A percentile compares a stretch with the other conserved stretches of the same genome.
phyloP scores from a whole-genome alignment of 2,888 invertebrate species.

The Hybos culiciformis region DNA sequence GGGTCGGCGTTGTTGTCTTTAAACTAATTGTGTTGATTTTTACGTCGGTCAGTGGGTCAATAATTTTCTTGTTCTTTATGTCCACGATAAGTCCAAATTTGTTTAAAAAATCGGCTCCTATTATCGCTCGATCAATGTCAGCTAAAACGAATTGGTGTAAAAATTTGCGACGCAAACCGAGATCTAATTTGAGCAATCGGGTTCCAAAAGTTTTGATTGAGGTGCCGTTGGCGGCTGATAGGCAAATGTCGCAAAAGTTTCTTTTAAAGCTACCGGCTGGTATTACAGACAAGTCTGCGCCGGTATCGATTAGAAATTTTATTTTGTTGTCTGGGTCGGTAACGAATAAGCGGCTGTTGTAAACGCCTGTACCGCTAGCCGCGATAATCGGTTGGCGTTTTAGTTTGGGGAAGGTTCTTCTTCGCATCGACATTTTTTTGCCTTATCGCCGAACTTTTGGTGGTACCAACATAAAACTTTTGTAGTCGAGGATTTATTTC shows the following conservation, averaged over 20 bases:
- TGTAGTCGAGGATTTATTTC: too few relatives aligned
- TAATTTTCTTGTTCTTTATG: background rate
- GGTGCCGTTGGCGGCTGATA: background rate
- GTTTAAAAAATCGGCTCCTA: constrained; percentile 11
- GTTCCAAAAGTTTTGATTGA: background rate
- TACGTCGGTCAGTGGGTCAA: background rate
- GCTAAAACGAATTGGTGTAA: constrained; percentile 1
- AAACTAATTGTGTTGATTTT: background rate
- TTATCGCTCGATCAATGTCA: constrained; percentile 9
- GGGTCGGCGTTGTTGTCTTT: background rate
- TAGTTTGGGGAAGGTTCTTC: background rate
- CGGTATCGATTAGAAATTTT: background rate
- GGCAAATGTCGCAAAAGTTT: background rate
- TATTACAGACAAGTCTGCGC: background rate
- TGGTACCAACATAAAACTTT: background rate
- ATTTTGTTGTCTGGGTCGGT: background rate
- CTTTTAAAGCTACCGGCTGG: background rate
- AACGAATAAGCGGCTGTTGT: background rate
- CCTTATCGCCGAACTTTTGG: background rate
- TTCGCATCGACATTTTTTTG: background rate
- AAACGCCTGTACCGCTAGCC: background rate
- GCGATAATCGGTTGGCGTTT: background rate
- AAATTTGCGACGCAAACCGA: background rate
- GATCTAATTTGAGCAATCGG: background rate
- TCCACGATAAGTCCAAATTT: constrained; percentile 1